Evolutionary conservation across 2,797 vertebrate genomes (phyloP).

Genomic region (Lerista edwardsae): DNA sequence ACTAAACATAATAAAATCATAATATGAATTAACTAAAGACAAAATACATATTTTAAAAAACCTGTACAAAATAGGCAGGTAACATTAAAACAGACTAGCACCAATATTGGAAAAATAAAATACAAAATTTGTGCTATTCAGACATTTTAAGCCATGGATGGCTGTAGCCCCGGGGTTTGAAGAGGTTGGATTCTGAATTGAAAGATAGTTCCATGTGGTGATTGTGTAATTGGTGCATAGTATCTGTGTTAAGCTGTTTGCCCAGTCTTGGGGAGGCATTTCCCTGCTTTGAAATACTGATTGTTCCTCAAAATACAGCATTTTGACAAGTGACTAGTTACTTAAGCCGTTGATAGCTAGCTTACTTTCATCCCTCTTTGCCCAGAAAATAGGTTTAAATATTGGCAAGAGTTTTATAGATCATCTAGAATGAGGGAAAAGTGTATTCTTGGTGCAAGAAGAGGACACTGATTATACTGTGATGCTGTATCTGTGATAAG

Average conservation of each 20-base stretch:
- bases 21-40: too few relatives aligned
- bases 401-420: background rate
- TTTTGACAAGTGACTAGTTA: background rate
- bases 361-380: background rate
- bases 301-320: too few relatives aligned
- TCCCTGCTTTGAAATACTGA: background rate
- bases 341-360: background rate
- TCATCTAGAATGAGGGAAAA: too few relatives aligned
- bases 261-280: background rate
- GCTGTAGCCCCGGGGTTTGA: background rate
- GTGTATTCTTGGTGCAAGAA: slow-evolving; percentile 2
- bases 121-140: background rate
- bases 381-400: background rate
- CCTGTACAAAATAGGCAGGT: too few relatives aligned
- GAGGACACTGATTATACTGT: background rate
- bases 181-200: background rate
- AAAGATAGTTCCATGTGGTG: background rate
- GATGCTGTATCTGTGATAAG: background rate
- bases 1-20: too few relatives aligned
- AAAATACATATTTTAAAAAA: too few relatives aligned
- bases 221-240: background rate
- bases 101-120: too few relatives aligned
- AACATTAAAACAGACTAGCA: too few relatives aligned
- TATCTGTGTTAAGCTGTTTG: background rate
- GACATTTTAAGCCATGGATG: background rate